Percentiles rank a stretch among this genome's conserved stretches.
These are phyloP conservation scores for Nasonia oneida DNA, from an alignment of 2,888 invertebrate genomes.

Conservation along the genomic window DNA sequence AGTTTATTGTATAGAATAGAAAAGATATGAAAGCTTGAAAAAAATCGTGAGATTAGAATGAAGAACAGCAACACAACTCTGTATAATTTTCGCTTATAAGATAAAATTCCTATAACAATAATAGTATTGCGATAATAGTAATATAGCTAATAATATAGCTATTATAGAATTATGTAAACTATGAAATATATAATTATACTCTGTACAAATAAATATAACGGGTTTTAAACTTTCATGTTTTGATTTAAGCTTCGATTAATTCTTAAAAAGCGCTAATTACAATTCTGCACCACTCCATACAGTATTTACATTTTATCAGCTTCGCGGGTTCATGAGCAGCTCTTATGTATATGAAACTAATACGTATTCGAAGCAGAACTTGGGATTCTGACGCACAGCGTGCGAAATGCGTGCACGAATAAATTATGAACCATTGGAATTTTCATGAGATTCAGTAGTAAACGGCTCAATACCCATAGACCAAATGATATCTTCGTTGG, in stretches of 20 bases:
- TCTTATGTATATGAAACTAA: background rate
- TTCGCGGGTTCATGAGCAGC: no score
- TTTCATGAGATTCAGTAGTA: constrained; percentile 61
- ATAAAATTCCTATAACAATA: no score
- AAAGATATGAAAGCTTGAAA: no score
- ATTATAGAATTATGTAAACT: no score
- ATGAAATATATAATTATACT: background rate
- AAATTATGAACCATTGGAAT: background rate
- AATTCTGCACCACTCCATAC: background rate
- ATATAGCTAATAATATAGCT: no score
- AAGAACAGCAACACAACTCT: background rate
- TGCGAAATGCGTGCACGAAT: background rate
- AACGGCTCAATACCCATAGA: constrained; percentile 84
- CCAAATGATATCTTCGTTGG: constrained; percentile 85
- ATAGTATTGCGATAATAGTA: no score
- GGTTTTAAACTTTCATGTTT: background rate
- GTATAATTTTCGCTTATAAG: no score
- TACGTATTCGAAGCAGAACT: background rate
- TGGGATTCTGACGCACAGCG: no score
- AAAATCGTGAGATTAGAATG: background rate
- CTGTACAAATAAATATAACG: background rate
- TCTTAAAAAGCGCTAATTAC: background rate
- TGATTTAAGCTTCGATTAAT: background rate
- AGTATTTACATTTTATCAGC: background rate
- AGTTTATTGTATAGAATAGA: no score